phyloP scores from a whole-genome alignment of 2,888 invertebrate genomes.

The Cactoblastis cactorum region DNA sequence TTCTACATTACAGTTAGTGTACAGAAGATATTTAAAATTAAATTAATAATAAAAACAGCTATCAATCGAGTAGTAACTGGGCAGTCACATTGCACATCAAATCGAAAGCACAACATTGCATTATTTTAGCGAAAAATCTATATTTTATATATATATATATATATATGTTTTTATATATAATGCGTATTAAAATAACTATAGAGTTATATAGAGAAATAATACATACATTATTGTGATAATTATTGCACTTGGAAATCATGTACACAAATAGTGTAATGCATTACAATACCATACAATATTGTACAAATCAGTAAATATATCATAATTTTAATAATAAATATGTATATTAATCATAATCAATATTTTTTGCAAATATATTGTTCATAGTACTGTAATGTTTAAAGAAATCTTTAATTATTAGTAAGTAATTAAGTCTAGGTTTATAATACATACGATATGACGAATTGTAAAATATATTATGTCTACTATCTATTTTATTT shows the following conservation, averaged over 20 bases:
- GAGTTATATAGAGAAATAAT: not conserved
- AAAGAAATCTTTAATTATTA: not conserved
- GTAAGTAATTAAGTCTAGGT: no score
- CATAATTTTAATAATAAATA: not conserved
- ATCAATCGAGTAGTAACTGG: conserved; percentile 31
- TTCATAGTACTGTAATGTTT: not conserved
- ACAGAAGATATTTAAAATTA: conserved; percentile 36
- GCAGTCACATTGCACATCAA: conserved; percentile 21
- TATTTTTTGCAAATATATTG: not conserved
- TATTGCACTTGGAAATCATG: not conserved
- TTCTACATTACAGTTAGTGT: conserved; percentile 37
- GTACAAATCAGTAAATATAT: not conserved
- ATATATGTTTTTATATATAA: not conserved
- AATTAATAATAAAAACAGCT: conserved; percentile 30
- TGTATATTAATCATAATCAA: not conserved
- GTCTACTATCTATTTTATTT: no score
- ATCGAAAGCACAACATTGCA: conserved; percentile 5
- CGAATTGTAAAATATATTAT: not conserved
- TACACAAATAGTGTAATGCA: not conserved
- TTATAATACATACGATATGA: not conserved
- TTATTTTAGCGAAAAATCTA: not conserved
- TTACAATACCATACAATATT: not conserved
- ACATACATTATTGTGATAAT: conserved; percentile 2
- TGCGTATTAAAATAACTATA: not conserved
- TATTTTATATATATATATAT: not conserved